These are phyloP conservation scores for Encarsia formosa DNA, from an alignment of 2,888 invertebrate genomes.

Conservation along the genomic window DNA sequence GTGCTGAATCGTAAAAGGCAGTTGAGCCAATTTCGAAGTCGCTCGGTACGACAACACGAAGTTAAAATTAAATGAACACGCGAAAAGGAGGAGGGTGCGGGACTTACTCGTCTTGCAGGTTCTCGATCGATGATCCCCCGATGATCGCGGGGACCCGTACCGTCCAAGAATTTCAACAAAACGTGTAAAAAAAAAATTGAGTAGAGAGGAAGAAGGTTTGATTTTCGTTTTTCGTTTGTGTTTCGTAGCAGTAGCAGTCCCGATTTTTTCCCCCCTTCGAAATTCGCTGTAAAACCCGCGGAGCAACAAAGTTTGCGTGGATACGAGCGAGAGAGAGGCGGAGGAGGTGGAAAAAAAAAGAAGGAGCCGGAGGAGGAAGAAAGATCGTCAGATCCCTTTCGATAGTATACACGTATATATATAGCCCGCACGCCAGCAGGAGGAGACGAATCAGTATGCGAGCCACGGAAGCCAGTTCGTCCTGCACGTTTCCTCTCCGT, in stretches of 20 bases:
- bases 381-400: conserved; percentile 23
- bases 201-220: too few species aligned
- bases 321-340: conserved; percentile 1
- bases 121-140: not conserved
- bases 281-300: not conserved
- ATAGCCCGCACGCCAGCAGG: conserved; percentile 15
- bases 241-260: not conserved
- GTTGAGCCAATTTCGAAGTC: too few species aligned
- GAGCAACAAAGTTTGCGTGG: conserved; percentile 1
- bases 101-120: too few species aligned
- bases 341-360: not conserved
- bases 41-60: too few species aligned
- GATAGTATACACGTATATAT: conserved; percentile 12
- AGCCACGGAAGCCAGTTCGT: conserved; percentile 45
- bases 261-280: too few species aligned
- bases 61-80: too few species aligned
- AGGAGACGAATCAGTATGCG: conserved; percentile 49
- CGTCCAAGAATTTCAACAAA: conserved; percentile 9
- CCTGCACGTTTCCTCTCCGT: conserved; percentile 25
- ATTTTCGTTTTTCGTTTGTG: conserved; percentile 15
- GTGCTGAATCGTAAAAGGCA: too few species aligned
- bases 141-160: not conserved
- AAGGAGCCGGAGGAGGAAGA: not conserved
- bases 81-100: too few species aligned
- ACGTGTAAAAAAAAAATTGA: conserved; percentile 15